Evolutionary conservation across 2,888 invertebrate genomes (phyloP).

Genomic region (Byasa hedistus): DNA sequence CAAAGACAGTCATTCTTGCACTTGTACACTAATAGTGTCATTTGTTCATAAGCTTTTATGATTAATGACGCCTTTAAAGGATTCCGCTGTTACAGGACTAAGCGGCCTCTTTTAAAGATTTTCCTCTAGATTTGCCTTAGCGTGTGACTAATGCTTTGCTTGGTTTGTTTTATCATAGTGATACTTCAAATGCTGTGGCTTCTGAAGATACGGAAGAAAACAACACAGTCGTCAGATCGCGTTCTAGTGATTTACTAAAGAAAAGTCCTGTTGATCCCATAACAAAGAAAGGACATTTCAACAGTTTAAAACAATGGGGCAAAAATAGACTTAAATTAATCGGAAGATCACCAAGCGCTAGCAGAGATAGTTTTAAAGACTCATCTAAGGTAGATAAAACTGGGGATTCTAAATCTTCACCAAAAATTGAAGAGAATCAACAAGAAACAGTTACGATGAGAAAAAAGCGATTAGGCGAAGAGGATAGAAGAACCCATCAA

Average conservation of each 20-base stretch:
- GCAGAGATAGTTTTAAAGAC: conserved; percentile 74
- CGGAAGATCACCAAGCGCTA: conserved; percentile 81
- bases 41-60: conserved; percentile 74
- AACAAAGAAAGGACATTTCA: conserved; percentile 84
- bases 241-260: conserved; percentile 88
- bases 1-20: conserved; percentile 71
- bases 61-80: conserved; percentile 67
- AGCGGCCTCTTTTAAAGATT: conserved; percentile 62
- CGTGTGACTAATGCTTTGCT: conserved; percentile 81
- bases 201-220: conserved; percentile 76
- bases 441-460: conserved; percentile 84
- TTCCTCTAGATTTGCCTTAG: conserved; percentile 70
- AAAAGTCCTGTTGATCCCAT: conserved; percentile 82
- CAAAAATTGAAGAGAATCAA: conserved; percentile 77
- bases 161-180: conserved; percentile 79
- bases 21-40: conserved; percentile 77
- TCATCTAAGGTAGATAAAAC: conserved; percentile 61
- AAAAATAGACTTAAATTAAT: conserved; percentile 88
- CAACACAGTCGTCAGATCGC: conserved; percentile 82
- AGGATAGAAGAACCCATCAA: conserved; percentile 86
- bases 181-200: conserved; percentile 75
- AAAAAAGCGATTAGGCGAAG: conserved; percentile 80
- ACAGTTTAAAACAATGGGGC: conserved; percentile 92
- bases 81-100: conserved; percentile 71
- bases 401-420: conserved; percentile 65